These are phyloP conservation scores for Cyclopterus lumpus DNA, from an alignment of 2,797 vertebrate species.

Conservation along the genomic window DNA sequence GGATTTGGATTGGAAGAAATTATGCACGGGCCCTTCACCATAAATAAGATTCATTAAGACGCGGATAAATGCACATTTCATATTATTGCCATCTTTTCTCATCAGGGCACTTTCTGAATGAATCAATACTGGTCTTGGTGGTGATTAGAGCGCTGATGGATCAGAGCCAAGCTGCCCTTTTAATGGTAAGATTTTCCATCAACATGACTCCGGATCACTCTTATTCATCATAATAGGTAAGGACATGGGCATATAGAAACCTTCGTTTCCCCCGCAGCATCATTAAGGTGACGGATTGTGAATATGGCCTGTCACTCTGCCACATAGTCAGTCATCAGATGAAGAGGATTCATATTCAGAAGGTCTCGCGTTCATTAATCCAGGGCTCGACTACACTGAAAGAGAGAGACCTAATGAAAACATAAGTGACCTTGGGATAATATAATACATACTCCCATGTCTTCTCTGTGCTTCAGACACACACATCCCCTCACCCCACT, in stretches of 20 bases:
- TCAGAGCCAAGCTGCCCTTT: slow-evolving; percentile 77
- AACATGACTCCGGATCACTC: slow-evolving; percentile 79
- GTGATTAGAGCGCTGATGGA: slow-evolving; percentile 82
- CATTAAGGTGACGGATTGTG: slow-evolving; percentile 77
- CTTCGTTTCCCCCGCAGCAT: slow-evolving; percentile 64
- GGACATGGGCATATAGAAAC: slow-evolving; percentile 77
- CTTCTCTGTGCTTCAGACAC: slow-evolving; percentile 45
- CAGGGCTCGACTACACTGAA: slow-evolving; percentile 64
- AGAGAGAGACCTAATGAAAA: slow-evolving; percentile 73
- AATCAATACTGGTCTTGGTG: slow-evolving; percentile 82
- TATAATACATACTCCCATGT: slow-evolving; percentile 55
- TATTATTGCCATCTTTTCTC: slow-evolving; percentile 77
- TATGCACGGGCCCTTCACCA: slow-evolving; percentile 70
- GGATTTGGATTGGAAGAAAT: slow-evolving; percentile 65
- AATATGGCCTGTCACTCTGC: slow-evolving; percentile 74
- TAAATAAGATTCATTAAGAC: slow-evolving; percentile 83
- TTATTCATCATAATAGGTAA: slow-evolving; percentile 81
- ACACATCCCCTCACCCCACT: slow-evolving; percentile 5
- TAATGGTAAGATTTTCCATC: slow-evolving; percentile 82
- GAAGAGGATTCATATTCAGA: slow-evolving; percentile 70
- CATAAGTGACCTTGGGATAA: slow-evolving; percentile 78
- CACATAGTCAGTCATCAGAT: slow-evolving; percentile 64
- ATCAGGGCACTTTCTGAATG: slow-evolving; percentile 82
- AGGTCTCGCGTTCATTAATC: slow-evolving; percentile 75
- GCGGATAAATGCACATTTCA: slow-evolving; percentile 76